Evolutionary conservation across 2,113 vertebrate genomes (phyloP), one percentile per base, ranked within the genome.

Genomic region (Hemichromis elongatus): DNA sequence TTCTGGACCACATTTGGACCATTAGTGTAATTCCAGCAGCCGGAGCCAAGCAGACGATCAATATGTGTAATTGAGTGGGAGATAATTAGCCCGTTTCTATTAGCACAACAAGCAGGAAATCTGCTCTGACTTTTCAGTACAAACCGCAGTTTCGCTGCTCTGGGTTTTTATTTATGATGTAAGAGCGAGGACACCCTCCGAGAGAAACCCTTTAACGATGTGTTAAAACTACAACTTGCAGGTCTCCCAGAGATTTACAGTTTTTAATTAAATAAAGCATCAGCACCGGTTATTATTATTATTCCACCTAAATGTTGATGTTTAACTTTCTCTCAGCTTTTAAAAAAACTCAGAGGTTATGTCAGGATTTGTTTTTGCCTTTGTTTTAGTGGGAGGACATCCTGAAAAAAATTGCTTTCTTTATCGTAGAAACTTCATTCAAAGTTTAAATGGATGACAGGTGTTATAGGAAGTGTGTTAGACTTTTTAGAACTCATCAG

Each of bases 51-150:
- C 21, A 5, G 59, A 35, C 14, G 5, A 88, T 92, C 90, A 68
- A 92, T 92, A 91, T 90, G 81, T 80, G 81, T 90, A 88, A 90
- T 88, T 90, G 83, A 86, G 86, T 86, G 88, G 59, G 86, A 86
- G 83, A 92, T 88, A 86, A 92, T 90, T 79, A 77, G 55, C 66
- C 16, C 2, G 52, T 79, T 85, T 83, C 85, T 85, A 66, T 85
- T 55, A 82, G 59, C 81, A 88, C 86, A 90, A 92, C 86, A 90
- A 83, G 86, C 59, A 75, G 55, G 37, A 86, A 84, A 73, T 87
- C 26, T 50, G 42, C 42, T 75, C 1, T 2, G 11, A 79, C n/a
- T 86, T 42, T 52, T 55, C 18, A n/a, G 42, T 47, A 10, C 35
- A 88, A 68, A 81, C 66, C 75, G 54, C n/a, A 47, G 42, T 73